Evolutionary conservation across 2,797 vertebrate species (phyloP).

Genomic region (Paramormyrops hopkinsi): DNA sequence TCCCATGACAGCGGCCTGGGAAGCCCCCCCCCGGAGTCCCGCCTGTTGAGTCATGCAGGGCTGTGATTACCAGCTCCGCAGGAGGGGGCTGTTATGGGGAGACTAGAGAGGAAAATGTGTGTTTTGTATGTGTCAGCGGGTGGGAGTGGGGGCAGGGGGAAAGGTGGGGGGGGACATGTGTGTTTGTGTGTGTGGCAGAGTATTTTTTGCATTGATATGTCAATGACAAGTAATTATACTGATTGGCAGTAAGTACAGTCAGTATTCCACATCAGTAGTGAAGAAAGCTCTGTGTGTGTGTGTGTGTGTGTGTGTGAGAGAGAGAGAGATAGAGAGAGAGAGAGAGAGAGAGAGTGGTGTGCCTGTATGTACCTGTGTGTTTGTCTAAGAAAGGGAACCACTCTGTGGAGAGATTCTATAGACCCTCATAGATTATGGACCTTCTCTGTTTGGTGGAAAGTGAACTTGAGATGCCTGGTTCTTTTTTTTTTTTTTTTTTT

Average conservation of each 20-base stretch:
- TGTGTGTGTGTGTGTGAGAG: constrained; percentile 26
- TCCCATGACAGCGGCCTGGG: background rate
- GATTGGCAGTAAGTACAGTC: background rate
- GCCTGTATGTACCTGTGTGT: background rate
- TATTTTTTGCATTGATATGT: background rate
- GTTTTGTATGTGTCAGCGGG: constrained; percentile 2
- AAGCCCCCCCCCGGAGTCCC: background rate
- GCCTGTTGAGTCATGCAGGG: background rate
- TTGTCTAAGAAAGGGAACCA: background rate
- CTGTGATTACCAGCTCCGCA: background rate
- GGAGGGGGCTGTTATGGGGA: constrained; percentile 9
- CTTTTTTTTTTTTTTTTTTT: background rate
- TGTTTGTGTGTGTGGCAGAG: constrained; percentile 11
- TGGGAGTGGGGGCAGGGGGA: background rate
- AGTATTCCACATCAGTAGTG: background rate
- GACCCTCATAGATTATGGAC: background rate
- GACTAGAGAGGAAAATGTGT: constrained; percentile 25
- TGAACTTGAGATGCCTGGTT: background rate
- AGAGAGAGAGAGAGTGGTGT: background rate
- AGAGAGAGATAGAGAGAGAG: background rate
- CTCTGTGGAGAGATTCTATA: background rate
- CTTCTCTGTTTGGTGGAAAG: background rate
- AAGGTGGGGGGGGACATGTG: constrained; percentile 7
- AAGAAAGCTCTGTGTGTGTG: constrained; percentile 8
- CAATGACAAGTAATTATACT: background rate